Conservation (phyloP, 2,113 vertebrate species). For the Poicephalus meyeri region DNA sequence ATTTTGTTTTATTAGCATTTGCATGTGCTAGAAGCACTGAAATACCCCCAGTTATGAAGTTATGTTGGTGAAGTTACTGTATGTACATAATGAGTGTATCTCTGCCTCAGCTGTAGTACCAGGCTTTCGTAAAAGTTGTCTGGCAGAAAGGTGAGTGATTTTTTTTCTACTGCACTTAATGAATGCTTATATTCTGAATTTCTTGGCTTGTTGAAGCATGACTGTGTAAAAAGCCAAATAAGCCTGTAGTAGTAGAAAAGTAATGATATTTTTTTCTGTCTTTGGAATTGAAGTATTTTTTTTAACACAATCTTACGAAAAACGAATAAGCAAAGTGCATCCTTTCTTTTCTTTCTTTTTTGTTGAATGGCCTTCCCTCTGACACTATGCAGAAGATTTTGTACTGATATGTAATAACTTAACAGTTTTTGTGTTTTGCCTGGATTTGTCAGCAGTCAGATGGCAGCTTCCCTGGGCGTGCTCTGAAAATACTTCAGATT, state of each 20-base stretch:
- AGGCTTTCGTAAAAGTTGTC: neutral
- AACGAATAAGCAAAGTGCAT: neutral
- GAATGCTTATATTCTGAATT: neutral
- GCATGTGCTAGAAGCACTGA: neutral
- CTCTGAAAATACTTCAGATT: neutral
- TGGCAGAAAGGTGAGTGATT: neutral
- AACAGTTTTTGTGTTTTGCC: neutral
- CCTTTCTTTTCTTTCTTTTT: neutral
- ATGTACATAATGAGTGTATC: neutral
- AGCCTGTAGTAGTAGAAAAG: neutral
- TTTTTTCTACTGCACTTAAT: neutral
- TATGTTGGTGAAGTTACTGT: neutral
- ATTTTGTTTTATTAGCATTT: neutral
- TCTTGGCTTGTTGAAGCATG: neutral
- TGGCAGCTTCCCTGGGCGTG: neutral
- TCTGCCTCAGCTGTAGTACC: neutral
- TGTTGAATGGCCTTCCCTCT: neutral
- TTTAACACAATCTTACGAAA: neutral
- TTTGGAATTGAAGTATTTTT: neutral
- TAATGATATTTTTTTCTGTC: neutral
- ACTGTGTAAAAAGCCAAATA: neutral
- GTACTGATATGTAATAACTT: neutral
- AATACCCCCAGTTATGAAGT: neutral
- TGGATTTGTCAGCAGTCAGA: neutral
- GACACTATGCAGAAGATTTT: neutral